Percentiles rank a stretch among this genome's conserved stretches.
phyloP scores from a whole-genome alignment of 2,113 vertebrate genomes.

The Danionella cerebrum region DNA sequence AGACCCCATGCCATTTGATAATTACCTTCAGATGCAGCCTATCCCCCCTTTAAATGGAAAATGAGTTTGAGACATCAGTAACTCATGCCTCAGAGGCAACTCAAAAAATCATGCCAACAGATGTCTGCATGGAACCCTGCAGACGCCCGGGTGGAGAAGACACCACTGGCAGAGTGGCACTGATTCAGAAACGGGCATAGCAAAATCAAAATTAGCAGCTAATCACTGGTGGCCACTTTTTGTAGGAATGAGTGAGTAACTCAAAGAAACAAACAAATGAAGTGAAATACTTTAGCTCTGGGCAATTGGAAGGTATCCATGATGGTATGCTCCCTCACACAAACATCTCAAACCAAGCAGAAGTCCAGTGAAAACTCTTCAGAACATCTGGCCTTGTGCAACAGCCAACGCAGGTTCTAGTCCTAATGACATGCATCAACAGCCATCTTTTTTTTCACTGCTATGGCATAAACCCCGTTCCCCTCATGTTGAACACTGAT shows the following conservation, averaged over 20 bases:
- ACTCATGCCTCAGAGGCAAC: conserved; percentile 40
- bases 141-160: conserved; percentile 15
- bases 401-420: conserved; percentile 4
- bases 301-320: conserved; percentile 30
- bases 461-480: conserved; percentile 35
- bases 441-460: too few relatives aligned
- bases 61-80: conserved; percentile 41
- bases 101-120: conserved; percentile 48
- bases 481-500: too few relatives aligned
- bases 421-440: conserved; percentile 22
- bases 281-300: conserved; percentile 18
- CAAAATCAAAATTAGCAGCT: conserved; percentile 11
- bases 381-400: conserved; percentile 37
- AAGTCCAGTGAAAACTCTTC: conserved; percentile 30
- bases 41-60: conserved; percentile 28
- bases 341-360: conserved; percentile 24
- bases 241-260: background rate
- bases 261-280: conserved; percentile 27
- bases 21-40: conserved; percentile 43
- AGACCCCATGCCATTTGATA: conserved; percentile 43
- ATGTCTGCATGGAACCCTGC: conserved; percentile 42
- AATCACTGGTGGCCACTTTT: conserved; percentile 20
- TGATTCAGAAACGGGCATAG: conserved; percentile 17
- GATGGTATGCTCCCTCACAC: conserved; percentile 21
- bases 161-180: conserved; percentile 10